A percentile compares a stretch with the other conserved stretches of the same genome.
These are phyloP conservation scores for Oreochromis aureus DNA, from an alignment of 2,113 vertebrate species.

Conservation along the genomic window DNA sequence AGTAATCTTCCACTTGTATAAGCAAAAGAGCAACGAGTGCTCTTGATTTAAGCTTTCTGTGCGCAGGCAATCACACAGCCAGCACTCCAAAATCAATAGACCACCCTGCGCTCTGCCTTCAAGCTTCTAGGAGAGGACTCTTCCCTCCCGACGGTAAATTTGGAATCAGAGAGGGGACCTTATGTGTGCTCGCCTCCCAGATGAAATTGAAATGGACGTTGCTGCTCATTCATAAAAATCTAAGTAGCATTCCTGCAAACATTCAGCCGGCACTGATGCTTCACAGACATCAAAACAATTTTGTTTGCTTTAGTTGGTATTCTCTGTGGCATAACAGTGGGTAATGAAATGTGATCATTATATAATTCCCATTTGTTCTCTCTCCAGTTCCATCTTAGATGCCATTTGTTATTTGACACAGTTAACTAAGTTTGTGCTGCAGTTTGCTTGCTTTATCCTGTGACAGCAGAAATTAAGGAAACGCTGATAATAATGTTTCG, in stretches of 20 bases:
- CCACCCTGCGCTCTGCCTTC: not conserved
- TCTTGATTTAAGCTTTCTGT: constrained; percentile 53
- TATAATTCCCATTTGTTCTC: constrained; percentile 64
- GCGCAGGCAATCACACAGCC: constrained; percentile 36
- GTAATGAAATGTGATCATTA: constrained; percentile 69
- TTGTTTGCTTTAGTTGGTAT: constrained; percentile 64
- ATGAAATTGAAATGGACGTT: constrained; percentile 35
- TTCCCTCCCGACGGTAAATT: not conserved
- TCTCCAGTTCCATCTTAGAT: constrained; percentile 38
- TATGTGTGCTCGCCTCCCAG: not conserved
- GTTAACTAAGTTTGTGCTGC: constrained; percentile 47
- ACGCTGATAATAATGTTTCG: not conserved
- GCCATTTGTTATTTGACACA: constrained; percentile 59
- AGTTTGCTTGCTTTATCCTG: constrained; percentile 34
- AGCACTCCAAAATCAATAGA: constrained; percentile 51
- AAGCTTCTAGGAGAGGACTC: not conserved
- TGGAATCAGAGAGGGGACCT: constrained; percentile 9
- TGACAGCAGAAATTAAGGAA: constrained; percentile 24
- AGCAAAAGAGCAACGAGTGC: constrained; percentile 50
- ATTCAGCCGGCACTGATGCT: constrained; percentile 32
- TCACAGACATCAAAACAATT: constrained; percentile 57
- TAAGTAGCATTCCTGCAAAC: constrained; percentile 30
- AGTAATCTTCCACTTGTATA: constrained; percentile 53
- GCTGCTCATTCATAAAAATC: constrained; percentile 60
- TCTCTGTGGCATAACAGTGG: constrained; percentile 61